These are phyloP conservation scores for Axinella damicornis DNA, from an alignment of 37 sponge, comb jelly and placozoan genomes.

Conservation along the genomic window DNA sequence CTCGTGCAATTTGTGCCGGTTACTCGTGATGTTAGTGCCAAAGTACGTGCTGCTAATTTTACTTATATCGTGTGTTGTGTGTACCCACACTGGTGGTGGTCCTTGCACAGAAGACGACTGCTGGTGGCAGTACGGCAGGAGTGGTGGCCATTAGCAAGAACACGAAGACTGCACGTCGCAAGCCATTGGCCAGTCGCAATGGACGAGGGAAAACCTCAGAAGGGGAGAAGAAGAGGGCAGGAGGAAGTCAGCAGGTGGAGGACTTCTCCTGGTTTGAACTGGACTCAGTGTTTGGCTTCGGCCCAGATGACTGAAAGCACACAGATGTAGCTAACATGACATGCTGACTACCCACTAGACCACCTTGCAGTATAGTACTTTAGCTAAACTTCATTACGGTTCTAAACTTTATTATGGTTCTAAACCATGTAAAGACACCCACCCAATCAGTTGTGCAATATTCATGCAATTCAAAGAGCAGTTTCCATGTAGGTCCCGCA, in stretches of 20 bases:
- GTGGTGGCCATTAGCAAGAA: background rate
- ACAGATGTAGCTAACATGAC: too few relatives aligned
- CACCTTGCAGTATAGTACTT: too few relatives aligned
- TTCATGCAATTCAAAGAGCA: too few relatives aligned
- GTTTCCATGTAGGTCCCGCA: too few relatives aligned
- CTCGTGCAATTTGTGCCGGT: too few relatives aligned
- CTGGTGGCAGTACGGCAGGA: background rate
- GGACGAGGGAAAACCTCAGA: background rate
- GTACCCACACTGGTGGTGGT: background rate
- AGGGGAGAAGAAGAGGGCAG: background rate
- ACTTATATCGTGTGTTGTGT: too few relatives aligned
- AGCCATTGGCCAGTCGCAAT: slow-evolving; percentile 3
- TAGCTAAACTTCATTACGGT: too few relatives aligned
- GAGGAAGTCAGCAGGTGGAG: background rate
- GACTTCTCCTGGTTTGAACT: slow-evolving; percentile 86
- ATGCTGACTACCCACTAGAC: too few relatives aligned
- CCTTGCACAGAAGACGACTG: background rate
- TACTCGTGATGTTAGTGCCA: too few relatives aligned
- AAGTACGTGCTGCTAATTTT: background rate
- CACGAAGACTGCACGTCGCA: background rate
- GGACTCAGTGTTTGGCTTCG: slow-evolving; percentile 79
- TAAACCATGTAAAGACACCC: too few relatives aligned
- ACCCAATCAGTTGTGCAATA: too few relatives aligned
- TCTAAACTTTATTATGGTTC: too few relatives aligned
- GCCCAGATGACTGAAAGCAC: slow-evolving; percentile 48